Evolutionary conservation across 2,888 invertebrate species (phyloP).

Genomic region (Limenitis camilla): DNA sequence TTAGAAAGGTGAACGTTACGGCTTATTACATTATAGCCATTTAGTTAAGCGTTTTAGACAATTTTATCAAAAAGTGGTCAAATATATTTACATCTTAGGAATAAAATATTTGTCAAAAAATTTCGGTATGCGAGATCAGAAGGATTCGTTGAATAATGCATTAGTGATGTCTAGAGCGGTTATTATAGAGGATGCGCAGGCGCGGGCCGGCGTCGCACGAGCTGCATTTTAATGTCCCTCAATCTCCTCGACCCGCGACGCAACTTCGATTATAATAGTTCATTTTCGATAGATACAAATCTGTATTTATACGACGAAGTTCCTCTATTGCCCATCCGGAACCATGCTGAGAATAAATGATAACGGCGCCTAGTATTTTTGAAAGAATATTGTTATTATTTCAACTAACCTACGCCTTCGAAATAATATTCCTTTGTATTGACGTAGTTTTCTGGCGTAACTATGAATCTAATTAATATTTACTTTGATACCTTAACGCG

Average conservation of each 20-base stretch:
- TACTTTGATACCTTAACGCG: slow-evolving; percentile 27
- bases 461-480: slow-evolving; percentile 15
- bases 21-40: no score
- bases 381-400: slow-evolving; percentile 14
- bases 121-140: slow-evolving; percentile 46
- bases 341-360: slow-evolving; percentile 29
- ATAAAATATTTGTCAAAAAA: slow-evolving; percentile 38
- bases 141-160: slow-evolving; percentile 62
- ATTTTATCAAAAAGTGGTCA: no score
- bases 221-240: slow-evolving; percentile 63
- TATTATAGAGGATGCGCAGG: slow-evolving; percentile 53
- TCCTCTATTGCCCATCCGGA: slow-evolving; percentile 30
- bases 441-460: slow-evolving; percentile 1
- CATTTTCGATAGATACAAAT: slow-evolving; percentile 44
- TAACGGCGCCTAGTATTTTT: slow-evolving; percentile 22
- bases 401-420: slow-evolving; percentile 4
- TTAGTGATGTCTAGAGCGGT: slow-evolving; percentile 53
- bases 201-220: slow-evolving; percentile 57
- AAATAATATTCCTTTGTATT: slow-evolving; percentile 13
- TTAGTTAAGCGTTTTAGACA: no score
- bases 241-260: slow-evolving; percentile 41
- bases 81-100: neutral
- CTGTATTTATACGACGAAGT: slow-evolving; percentile 39
- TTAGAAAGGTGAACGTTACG: no score
- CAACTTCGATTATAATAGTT: slow-evolving; percentile 48